Base-by-base conservation (phyloP, 2,888 invertebrate species). In the Xestoiulus laeticollis region DNA sequence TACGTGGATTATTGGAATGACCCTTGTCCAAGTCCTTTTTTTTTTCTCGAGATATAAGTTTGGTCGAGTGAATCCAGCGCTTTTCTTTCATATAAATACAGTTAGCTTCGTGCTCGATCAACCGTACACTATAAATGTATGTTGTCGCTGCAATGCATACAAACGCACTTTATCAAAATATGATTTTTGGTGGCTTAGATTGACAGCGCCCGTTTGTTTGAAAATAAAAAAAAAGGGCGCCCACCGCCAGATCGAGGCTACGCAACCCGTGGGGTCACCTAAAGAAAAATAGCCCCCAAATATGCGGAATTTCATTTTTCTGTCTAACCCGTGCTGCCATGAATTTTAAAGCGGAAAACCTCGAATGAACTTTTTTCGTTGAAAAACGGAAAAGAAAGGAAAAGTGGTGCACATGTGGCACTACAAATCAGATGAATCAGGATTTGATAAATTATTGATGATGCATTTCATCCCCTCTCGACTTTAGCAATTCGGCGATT, bases 111-210 rank as follows among this genome's bases (percentile, higher is more conserved):
- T 78, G 78, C 78, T 78, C 16, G 30, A 78, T 78, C 78, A 78
- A 78, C 14, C 78, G 78, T 78, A 26, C 78, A 12, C 78, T 26
- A 78, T 78, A 26, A 26, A 30, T 78, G 78, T 78, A 78, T 78
- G 78, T 78, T 78, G 78, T 78, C 78, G 78, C 78, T 78, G 78
- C 78, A 78, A 78, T 78, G 78, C 78, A 78, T 78, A 78, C 78
- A 78, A 78, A 78, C 78, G 30, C 30, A 78, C 78, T 78, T 78
- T 30, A 78, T 78, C 78, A 78, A 78, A 78, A 78, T 78, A 78
- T 78, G 30, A 78, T 78, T 78, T 68, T 78, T 78, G 78, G 78
- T 30, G 78, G 78, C 30, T n/a, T 26, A 30, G 78, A 78, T 78
- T 78, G 78, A 78, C 78, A 78, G 78, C 78, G 78, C 78, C 30